Base-by-base conservation (phyloP, 2,113 vertebrate species). In the Ameiurus melas region DNA sequence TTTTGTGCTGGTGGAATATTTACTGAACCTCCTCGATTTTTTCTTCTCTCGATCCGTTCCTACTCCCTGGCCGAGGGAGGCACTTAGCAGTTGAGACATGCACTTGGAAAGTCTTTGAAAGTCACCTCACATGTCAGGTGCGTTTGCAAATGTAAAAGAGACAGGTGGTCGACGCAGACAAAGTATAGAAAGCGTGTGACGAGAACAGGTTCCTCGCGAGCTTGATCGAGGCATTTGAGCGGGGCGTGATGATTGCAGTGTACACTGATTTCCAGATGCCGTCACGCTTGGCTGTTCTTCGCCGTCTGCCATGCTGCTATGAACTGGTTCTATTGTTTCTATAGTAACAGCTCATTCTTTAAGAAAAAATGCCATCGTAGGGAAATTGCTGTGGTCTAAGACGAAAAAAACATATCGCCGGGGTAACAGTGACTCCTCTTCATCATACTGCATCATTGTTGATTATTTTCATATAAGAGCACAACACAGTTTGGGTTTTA, bases 41-140 rank as follows among this genome's bases (percentile, higher is more conserved):
- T 39, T 43, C 30, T n/a, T 55, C 53, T 80, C 86, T 33, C 66
- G 84, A 89, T 84, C 75, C 39, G 84, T 88, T 86, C 57, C 88
- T 70, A 87, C 25, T 51, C 84, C 66, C 66, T 55, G 68, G 85
- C 82, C 71, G 78, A 89, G 84, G 82, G 88, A 83, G 55, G 77
- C 87, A 87, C 89, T 92, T 73, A 85, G 84, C 91, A 89, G 86
- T 89, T 86, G 58, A 86, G 86, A 83, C 84, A 84, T 88, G 88
- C 36, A 62, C 85, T 58, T 43, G 57, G 82, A 60, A 91, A 90
- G 83, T 86, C 83, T 90, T 86, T 90, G 86, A 91, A 92, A 90
- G 89, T 90, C 91, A 92, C 89, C 90, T 89, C 71, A 75, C 77
- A 88, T 87, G 87, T 89, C 91, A 92, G 58, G 85, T 86, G 57